These are phyloP conservation scores for Gorilla gorilla DNA, from an alignment of 2,113 vertebrate species.

Conservation along the genomic window DNA sequence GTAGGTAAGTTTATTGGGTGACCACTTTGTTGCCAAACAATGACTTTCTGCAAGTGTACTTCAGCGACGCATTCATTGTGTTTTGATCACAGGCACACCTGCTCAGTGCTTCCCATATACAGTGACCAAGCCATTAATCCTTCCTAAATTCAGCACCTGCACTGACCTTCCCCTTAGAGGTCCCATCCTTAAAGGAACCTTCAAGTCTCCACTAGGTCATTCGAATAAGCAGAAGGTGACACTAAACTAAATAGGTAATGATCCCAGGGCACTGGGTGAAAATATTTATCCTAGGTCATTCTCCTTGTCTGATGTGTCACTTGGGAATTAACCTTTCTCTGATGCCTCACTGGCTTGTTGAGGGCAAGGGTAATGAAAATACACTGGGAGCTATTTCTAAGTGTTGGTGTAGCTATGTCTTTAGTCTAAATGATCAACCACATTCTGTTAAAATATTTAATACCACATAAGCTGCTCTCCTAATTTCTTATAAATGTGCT, in stretches of 20 bases:
- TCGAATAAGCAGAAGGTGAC: background rate
- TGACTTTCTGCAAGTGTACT: background rate
- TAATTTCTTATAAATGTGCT: background rate
- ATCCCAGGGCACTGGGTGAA: background rate
- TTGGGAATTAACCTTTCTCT: background rate
- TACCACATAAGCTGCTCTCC: background rate
- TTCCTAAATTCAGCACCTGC: background rate
- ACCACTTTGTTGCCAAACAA: background rate
- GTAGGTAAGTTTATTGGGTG: background rate
- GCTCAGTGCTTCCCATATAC: background rate
- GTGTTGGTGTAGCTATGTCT: background rate
- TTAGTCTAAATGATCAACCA: background rate
- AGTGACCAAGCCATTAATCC: background rate
- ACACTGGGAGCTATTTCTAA: background rate
- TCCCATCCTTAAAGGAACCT: background rate
- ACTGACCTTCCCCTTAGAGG: background rate
- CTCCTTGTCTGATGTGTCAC: background rate
- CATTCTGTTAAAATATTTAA: background rate
- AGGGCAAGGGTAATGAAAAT: background rate
- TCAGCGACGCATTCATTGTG: background rate
- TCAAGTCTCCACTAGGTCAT: background rate
- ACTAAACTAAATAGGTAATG: background rate
- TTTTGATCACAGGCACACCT: background rate
- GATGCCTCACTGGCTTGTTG: background rate
- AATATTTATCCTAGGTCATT: background rate